These are phyloP conservation scores for Lasioglossum lativentre DNA, from an alignment of 2,888 invertebrate genomes.

Conservation along the genomic window DNA sequence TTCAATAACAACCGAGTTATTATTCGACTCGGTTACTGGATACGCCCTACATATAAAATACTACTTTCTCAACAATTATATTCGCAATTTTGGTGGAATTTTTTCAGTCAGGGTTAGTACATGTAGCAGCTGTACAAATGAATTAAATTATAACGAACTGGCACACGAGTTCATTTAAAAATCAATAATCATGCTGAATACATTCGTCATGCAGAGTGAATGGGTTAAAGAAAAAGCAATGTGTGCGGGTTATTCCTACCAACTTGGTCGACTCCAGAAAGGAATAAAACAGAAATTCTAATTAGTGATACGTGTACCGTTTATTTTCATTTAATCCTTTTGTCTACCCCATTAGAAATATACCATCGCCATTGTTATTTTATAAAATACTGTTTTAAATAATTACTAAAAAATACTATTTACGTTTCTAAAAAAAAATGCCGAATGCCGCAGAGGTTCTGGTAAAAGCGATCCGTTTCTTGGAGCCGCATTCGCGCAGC, in stretches of 20 bases:
- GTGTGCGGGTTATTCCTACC: neutral
- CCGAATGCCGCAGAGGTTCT: neutral
- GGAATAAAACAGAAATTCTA: neutral
- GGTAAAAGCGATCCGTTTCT: constrained; percentile 8
- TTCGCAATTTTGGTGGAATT: neutral
- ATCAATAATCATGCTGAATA: neutral
- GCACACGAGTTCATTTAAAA: neutral
- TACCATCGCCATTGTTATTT: neutral
- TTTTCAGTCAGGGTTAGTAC: neutral
- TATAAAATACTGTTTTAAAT: neutral
- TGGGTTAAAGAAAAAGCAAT: neutral
- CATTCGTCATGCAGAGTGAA: neutral
- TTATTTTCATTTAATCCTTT: neutral
- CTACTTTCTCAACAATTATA: neutral
- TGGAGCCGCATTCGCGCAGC: constrained; percentile 4
- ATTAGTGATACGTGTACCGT: neutral
- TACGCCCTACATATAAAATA: neutral
- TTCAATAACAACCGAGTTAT: neutral
- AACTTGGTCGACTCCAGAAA: neutral
- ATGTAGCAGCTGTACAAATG: neutral
- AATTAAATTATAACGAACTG: neutral
- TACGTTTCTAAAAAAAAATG: neutral
- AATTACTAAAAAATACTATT: neutral
- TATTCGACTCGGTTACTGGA: neutral
- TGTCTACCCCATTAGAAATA: neutral